Base-by-base conservation (phyloP, 1,140 invertebrate species). In the Lepidotrigona ventralis region DNA sequence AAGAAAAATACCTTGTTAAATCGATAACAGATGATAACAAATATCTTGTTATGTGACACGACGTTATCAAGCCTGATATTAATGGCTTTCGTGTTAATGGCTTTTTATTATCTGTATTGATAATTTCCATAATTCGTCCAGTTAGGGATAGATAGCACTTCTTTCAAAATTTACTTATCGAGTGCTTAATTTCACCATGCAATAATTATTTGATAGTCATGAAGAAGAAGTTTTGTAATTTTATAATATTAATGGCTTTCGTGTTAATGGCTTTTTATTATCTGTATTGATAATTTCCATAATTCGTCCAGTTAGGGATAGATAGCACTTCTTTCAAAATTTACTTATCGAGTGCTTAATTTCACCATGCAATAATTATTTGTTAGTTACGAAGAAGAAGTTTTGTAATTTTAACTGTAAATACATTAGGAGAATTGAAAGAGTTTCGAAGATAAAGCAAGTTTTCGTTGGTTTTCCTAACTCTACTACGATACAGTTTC, bases 1-100 rank as follows among this genome's bases (percentile, higher is more conserved):
- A 29, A 73, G 69, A 68, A 83, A 33, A 80, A 86, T 86, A 84
- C 73, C 19, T 79, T 86, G 86, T 87, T 87, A 86, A 87, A 87
- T 87, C 85, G 72, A 87, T 87, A 87, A 75, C 60, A 58, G 66
- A 86, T 87, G 75, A 84, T 84, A 77, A 87, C 72, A 39, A 70
- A 75, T 86, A 58, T 58, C 54, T 51, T 21, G 66, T 66, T 53
- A 46, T 68, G 85, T 33, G 68, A 80, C 63, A 63, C 73, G 33
- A 79, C 17, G 29, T 19, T 15, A 2, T n/a, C 23, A 60, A 11
- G 23, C 21, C 23, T 39, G 11, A 29, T 23, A 26, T n/a, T 8
- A 23, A 17, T 39, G 23, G 4, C 23, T 63, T 63, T 14, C 39
- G 39, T 39, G 6, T 46, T 8, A 8, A 46, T 46, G 2, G 12